Conservation (phyloP, 1,140 invertebrate genomes). For the Brachionus angularis region DNA sequence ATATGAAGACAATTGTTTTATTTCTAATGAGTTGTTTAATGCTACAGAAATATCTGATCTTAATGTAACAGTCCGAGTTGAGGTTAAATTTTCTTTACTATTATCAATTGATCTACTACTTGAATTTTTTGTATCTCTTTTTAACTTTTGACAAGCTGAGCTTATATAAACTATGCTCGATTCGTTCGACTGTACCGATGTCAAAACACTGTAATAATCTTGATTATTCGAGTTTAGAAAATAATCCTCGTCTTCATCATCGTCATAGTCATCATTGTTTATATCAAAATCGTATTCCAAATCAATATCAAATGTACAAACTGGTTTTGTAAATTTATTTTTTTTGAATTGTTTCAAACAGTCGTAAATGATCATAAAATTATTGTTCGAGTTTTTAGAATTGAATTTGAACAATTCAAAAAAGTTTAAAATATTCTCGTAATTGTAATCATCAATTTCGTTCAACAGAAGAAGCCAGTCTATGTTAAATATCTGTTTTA, state of each 20-base stretch:
- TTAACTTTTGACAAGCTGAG: no score
- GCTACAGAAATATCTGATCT: no score
- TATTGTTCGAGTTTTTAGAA: not conserved
- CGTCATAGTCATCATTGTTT: not conserved
- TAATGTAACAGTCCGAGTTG: no score
- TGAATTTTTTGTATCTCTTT: no score
- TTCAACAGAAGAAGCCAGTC: no score
- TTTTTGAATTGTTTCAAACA: conserved; percentile 19
- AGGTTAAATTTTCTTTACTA: no score
- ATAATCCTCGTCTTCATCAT: conserved; percentile 13
- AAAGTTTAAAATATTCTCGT: conserved; percentile 11
- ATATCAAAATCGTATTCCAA: not conserved
- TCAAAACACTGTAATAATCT: not conserved
- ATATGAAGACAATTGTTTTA: conserved; percentile 21
- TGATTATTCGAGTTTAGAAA: not conserved
- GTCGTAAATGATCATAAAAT: conserved; percentile 22
- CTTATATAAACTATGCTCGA: no score
- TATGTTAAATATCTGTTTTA: no score
- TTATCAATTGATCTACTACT: no score
- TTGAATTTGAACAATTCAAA: conserved; percentile 11
- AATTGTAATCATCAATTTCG: no score
- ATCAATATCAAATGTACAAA: conserved; percentile 2
- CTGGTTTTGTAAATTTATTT: not conserved
- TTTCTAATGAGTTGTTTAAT: no score
- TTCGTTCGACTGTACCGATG: no score